phyloP scores from a whole-genome alignment of 2,797 vertebrate genomes.

The Caiman crocodilus region DNA sequence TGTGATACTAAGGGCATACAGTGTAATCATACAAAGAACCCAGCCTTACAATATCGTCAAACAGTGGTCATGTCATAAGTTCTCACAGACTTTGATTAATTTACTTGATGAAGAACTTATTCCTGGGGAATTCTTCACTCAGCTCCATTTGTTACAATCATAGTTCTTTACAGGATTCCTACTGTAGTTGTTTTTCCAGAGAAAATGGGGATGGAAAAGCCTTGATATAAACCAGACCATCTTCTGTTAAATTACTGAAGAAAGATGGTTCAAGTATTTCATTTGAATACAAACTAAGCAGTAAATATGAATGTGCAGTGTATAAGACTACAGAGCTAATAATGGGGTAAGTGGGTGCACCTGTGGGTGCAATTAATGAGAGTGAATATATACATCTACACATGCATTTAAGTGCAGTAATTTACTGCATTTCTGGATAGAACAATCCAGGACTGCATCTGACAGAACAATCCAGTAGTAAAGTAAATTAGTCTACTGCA shows the following conservation, averaged over 20 bases:
- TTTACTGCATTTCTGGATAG: no score
- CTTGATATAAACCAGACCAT: constrained; percentile 5
- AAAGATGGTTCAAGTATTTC: constrained; percentile 20
- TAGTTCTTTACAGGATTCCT: constrained; percentile 6
- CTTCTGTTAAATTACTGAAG: constrained; percentile 32
- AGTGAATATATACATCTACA: no score
- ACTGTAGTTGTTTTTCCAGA: not conserved
- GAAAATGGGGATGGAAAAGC: no score
- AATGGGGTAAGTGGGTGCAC: constrained; percentile 42
- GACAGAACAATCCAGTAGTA: no score
- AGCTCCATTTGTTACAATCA: not conserved
- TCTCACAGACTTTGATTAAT: not conserved
- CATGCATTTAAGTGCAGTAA: no score
- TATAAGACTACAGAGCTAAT: constrained; percentile 47
- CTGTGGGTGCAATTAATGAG: no score
- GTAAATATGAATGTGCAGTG: constrained; percentile 27
- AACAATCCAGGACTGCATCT: no score
- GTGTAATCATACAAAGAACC: not conserved
- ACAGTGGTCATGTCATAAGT: not conserved
- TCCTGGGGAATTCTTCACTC: not conserved
- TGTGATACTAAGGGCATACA: not conserved
- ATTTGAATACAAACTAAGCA: constrained; percentile 29
- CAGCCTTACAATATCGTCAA: not conserved
- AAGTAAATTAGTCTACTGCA: no score
- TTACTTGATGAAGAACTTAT: constrained; percentile 23